Evolutionary conservation across 1,140 invertebrate species (phyloP).

Genomic region (Drosophila melanica): DNA sequence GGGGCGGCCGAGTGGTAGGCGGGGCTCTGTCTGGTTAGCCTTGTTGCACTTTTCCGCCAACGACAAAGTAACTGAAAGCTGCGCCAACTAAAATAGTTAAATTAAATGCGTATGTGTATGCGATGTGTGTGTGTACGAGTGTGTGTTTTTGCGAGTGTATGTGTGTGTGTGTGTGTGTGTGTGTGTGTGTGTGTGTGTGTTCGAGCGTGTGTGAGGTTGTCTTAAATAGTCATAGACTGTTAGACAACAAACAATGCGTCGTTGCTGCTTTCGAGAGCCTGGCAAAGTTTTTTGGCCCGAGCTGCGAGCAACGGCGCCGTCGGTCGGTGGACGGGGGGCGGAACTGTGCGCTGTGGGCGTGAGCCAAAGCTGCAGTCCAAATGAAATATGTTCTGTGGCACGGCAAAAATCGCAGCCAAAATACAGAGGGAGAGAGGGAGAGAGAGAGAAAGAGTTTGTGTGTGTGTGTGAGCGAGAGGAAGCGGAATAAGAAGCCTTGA

Average conservation of each 20-base stretch:
- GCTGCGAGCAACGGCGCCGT: conserved; percentile 10
- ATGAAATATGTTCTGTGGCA: conserved; percentile 79
- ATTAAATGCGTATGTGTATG: conserved; percentile 60
- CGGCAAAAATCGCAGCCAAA: conserved; percentile 69
- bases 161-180: conserved; percentile 18
- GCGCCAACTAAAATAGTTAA: conserved; percentile 73
- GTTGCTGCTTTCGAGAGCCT: conserved; percentile 30
- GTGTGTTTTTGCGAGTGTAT: conserved; percentile 9
- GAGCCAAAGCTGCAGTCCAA: conserved; percentile 75
- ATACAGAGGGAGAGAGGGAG: conserved; percentile 10
- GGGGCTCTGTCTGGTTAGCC: conserved; percentile 21
- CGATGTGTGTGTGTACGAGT: conserved; percentile 6
- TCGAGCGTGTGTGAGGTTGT: conserved; percentile 34
- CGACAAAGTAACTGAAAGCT: conserved; percentile 65
- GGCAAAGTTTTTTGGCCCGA: conserved; percentile 63
- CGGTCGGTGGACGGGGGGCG: conserved; percentile 1
- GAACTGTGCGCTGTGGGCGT: conserved; percentile 55
- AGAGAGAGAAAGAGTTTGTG: conserved; percentile 1
- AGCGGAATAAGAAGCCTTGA: conserved; percentile 68
- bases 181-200: conserved; percentile 20
- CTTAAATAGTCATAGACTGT: conserved; percentile 80
- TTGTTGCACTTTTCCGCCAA: conserved; percentile 73
- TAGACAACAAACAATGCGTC: conserved; percentile 75
- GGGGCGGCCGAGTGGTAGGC: not conserved
- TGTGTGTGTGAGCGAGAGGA: conserved; percentile 1